Evolutionary conservation across 2,113 vertebrate genomes (phyloP), one percentile per base, ranked within the genome.

Genomic region (Macquaria australasica): DNA sequence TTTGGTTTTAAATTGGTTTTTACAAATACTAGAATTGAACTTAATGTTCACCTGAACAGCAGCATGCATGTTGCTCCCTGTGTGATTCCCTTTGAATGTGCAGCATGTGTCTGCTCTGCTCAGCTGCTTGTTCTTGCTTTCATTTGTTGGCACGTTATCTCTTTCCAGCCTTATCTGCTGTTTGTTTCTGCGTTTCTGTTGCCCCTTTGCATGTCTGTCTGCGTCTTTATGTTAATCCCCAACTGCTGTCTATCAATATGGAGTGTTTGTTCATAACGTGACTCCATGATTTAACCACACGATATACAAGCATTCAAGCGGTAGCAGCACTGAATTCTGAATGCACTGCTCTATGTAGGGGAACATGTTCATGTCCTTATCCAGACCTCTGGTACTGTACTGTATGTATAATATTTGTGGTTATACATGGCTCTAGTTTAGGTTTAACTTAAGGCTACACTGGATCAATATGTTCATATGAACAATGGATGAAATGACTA

Each of bases 151-250:
- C 14, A 6, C 20, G 4, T 83, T 82, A 84, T 91, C 84, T 70
- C 63, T 39, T 48, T 34, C 15, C 7, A 9, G 78, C 73, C 85
- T 88, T 76, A 81, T 88, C 81, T 12, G n/a, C 45, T 62, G 75
- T 84, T 87, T 82, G 82, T 79, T 77, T 53, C 31, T 43, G 68
- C 23, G 51, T 73, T 79, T 84, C 58, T 15, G 10, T 76, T 76
- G 37, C 67, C 75, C 64, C 55, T 73, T 72, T 74, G 73, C 73
- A 68, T 74, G 64, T 83, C 79, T 78, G 60, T 72, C 81, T 77
- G 56, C 3, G 66, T 86, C 55, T 79, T 73, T 71, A 67, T 82
- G 78, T 56, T 87, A 88, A 90, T 87, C 79, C 74, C 67, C 15
- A 25, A 28, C 60, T 72, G 77, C 64, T 62, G 82, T 62, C 73